Evolutionary conservation across 2,797 vertebrate genomes (phyloP), one percentile per base, ranked within the genome.

Genomic region (Bradypodion ventrale): DNA sequence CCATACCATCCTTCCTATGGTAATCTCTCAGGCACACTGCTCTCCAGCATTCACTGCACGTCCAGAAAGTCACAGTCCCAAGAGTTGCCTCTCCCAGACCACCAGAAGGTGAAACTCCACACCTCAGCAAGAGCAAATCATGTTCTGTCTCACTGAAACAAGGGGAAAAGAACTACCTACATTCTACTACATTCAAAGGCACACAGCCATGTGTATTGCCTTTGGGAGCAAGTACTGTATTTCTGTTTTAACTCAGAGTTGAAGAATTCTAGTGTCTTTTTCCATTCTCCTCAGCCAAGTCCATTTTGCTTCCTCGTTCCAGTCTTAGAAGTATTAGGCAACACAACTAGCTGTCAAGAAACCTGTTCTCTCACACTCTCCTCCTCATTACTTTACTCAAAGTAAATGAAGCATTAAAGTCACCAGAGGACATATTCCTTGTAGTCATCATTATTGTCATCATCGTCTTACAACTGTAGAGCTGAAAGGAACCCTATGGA

Each of bases 261-360:
- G 42, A 35, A 66, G 44, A 32, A 21, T 19, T 27, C 12, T 70
- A 25, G 8, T 16, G 65, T 59, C 37, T 16, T 82, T 82, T 73
- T 35, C 80, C 80, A 35, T 63, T 63, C 40, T 35, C 69, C 56
- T 35, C 56, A 21, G 69, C 69, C 77, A 66, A 49, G 27, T 21
- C 3, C 21, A 3, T 44, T n/a, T 42, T 23, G 21, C 10, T 82
- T 82, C 80, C 80, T 82, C 69, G 63, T 82, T 82, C 80, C 69
- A 82, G 1, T 46, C 59, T 42, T 62, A 62, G 69, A 73, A 81
- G 68, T 62, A 32, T 42, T 72, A 72, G 69, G 52, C 23, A 74
- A 82, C 46, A n/a, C 19, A 74, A 52, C 56, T n/a, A 40, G 52
- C 52, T 74, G 69, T 63, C 80, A 74, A 62, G 56, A 82, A 74